These are phyloP conservation scores for Diarsia rubi DNA, from an alignment of 2,888 invertebrate species.

Conservation along the genomic window DNA sequence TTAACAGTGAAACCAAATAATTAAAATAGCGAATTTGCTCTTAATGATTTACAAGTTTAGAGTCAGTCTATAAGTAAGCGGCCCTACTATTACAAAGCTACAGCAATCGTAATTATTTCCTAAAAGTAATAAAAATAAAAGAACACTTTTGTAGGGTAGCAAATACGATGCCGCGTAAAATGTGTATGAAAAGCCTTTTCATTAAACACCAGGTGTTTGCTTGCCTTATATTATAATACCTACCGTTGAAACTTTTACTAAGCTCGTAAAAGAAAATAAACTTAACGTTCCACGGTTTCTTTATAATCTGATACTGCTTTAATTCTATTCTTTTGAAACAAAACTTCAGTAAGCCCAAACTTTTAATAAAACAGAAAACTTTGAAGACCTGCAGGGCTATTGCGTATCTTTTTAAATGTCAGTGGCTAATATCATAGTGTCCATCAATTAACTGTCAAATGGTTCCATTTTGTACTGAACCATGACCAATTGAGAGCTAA, in stretches of 20 bases:
- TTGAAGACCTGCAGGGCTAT: constrained; percentile 11
- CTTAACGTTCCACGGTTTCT: constrained; percentile 5
- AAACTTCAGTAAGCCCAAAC: constrained; percentile 27
- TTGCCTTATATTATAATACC: neutral
- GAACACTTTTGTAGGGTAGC: neutral
- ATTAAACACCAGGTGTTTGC: constrained; percentile 8
- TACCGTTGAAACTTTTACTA: constrained; percentile 20
- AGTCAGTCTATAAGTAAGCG: too few relatives aligned
- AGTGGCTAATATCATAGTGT: too few relatives aligned
- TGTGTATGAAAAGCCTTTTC: neutral
- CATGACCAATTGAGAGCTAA: too few relatives aligned
- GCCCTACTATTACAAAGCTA: too few relatives aligned
- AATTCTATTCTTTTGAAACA: constrained; percentile 25
- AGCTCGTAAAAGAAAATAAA: constrained; percentile 38
- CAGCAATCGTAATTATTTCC: neutral
- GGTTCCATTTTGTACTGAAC: too few relatives aligned
- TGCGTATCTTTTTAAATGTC: too few relatives aligned
- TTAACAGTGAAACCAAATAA: too few relatives aligned
- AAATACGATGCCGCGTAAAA: constrained; percentile 12
- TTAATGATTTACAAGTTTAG: too few relatives aligned
- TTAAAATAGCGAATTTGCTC: too few relatives aligned
- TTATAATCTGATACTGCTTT: constrained; percentile 39
- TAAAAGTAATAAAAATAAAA: neutral
- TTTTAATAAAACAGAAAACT: constrained; percentile 31
- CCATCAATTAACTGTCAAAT: too few relatives aligned